phyloP scores from a whole-genome alignment of 2,888 invertebrate genomes.

The Bhutanitis thaidina region DNA sequence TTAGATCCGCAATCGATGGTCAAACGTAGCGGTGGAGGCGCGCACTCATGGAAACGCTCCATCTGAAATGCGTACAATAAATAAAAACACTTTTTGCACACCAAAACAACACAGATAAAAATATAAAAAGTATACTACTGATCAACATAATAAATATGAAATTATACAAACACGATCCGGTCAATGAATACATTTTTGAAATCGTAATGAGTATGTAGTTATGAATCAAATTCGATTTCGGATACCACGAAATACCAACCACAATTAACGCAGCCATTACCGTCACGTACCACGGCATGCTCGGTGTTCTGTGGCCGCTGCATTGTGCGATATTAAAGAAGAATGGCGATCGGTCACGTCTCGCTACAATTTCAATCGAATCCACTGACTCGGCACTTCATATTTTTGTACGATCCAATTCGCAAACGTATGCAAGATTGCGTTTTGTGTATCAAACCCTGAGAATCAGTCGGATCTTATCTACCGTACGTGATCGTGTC shows the following conservation, averaged over 20 bases:
- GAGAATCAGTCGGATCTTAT: constrained; percentile 42
- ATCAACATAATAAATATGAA: too few species aligned
- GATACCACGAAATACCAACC: constrained; percentile 48
- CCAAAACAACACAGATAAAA: neutral
- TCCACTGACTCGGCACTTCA: constrained; percentile 23
- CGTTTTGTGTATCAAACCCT: constrained; percentile 22
- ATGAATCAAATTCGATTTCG: neutral
- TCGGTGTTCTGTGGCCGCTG: constrained; percentile 35
- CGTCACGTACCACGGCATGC: constrained; percentile 58
- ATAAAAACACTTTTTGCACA: neutral
- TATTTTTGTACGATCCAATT: constrained; percentile 26
- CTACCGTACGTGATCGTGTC: constrained; percentile 38
- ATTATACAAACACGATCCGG: too few species aligned
- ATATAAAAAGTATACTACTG: too few species aligned
- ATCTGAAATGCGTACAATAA: constrained; percentile 34
- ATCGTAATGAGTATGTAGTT: neutral
- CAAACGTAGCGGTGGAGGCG: constrained; percentile 51
- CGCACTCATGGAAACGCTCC: constrained; percentile 30
- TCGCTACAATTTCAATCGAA: constrained; percentile 16
- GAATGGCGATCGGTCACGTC: constrained; percentile 44
- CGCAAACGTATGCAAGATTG: constrained; percentile 20
- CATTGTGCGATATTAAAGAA: constrained; percentile 43
- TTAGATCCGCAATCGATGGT: constrained; percentile 60
- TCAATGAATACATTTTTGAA: too few species aligned
- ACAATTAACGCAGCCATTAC: constrained; percentile 39